Evolutionary conservation across 2,797 vertebrate species (phyloP).

Genomic region (Pseudocheirus occidentalis): DNA sequence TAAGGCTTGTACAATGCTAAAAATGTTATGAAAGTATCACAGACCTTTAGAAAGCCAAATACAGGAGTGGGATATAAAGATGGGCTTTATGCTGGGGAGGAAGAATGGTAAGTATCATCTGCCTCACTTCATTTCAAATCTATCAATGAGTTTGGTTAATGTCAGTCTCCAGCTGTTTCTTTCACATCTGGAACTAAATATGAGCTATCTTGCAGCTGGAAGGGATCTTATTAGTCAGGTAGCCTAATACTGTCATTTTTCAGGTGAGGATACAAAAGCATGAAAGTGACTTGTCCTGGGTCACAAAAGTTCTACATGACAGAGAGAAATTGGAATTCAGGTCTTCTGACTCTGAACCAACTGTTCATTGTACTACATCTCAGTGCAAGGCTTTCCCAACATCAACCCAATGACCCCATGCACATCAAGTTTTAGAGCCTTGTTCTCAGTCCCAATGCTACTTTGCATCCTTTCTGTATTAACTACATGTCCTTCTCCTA

Average conservation of each 20-base stretch:
- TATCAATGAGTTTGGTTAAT: not conserved
- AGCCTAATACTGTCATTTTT: not conserved
- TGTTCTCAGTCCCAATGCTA: too few species aligned
- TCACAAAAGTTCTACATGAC: not conserved
- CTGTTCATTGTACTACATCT: too few species aligned
- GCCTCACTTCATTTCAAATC: not conserved
- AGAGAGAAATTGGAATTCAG: not conserved
- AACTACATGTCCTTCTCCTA: not conserved
- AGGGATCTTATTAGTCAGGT: not conserved
- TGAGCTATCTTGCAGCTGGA: not conserved
- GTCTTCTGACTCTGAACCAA: too few species aligned
- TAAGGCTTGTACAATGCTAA: not conserved
- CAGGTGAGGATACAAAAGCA: not conserved
- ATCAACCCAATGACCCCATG: too few species aligned
- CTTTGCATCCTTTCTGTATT: too few species aligned
- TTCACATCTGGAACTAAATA: not conserved
- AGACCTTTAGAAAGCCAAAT: not conserved
- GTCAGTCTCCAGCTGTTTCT: not conserved
- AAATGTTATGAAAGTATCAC: not conserved
- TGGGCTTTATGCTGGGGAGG: fast-evolving
- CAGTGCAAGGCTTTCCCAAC: too few species aligned
- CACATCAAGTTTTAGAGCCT: too few species aligned
- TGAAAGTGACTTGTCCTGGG: not conserved
- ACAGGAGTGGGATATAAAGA: not conserved
- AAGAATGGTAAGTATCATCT: not conserved